Percentiles rank a stretch among this genome's conserved stretches.
Evolutionary conservation across 2,888 invertebrate genomes (phyloP).

Genomic region (Biston betularia): DNA sequence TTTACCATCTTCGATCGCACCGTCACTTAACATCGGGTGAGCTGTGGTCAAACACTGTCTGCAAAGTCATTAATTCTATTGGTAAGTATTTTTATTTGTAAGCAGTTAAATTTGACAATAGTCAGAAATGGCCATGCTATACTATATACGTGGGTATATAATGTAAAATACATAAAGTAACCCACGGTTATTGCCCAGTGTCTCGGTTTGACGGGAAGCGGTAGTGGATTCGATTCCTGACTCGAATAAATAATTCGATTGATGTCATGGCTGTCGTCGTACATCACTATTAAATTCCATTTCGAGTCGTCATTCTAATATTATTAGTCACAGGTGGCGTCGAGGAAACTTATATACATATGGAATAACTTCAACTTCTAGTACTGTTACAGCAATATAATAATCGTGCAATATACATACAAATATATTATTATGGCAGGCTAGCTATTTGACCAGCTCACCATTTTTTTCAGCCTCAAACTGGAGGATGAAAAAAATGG

Average conservation of each 20-base stretch:
- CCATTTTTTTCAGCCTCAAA: too few relatives aligned
- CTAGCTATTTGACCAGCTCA: too few relatives aligned
- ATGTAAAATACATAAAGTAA: conserved; percentile 8
- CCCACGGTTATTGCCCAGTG: conserved; percentile 36
- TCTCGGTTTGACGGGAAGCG: conserved; percentile 68
- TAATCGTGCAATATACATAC: too few relatives aligned
- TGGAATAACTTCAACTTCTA: background rate
- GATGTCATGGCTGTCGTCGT: conserved; percentile 64
- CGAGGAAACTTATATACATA: conserved; percentile 20
- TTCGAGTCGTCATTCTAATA: conserved; percentile 56
- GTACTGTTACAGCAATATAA: background rate
- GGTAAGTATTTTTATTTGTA: too few relatives aligned
- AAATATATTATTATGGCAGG: too few relatives aligned
- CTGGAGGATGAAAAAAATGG: too few relatives aligned
- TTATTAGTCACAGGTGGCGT: conserved; percentile 45
- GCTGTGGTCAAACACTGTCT: too few relatives aligned
- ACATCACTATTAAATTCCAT: conserved; percentile 61
- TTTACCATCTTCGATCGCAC: too few relatives aligned
- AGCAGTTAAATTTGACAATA: too few relatives aligned
- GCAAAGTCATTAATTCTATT: too few relatives aligned
- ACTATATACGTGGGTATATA: background rate
- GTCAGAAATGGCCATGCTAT: background rate
- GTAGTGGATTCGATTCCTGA: conserved; percentile 78
- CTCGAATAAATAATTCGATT: conserved; percentile 71
- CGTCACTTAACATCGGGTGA: too few relatives aligned